Evolutionary conservation across 2,113 vertebrate species (phyloP).

Genomic region (Syngnathoides biaculeatus): DNA sequence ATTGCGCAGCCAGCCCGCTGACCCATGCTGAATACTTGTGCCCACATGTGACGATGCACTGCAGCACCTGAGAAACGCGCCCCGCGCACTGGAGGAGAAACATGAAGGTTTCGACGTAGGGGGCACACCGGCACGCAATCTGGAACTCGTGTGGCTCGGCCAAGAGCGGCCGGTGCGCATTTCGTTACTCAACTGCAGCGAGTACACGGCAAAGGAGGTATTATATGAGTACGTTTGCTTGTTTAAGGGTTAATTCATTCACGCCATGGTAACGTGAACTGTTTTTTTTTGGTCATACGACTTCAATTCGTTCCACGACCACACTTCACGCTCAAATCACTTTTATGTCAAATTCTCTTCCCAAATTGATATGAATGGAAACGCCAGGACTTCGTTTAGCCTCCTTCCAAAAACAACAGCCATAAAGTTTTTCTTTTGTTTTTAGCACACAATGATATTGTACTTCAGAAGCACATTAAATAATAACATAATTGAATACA

Average conservation of each 20-base stretch:
- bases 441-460: too few species aligned
- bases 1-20: slow-evolving; percentile 48
- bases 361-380: too few species aligned
- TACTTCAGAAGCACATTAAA: too few species aligned
- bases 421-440: too few species aligned
- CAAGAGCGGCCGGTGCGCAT: not conserved
- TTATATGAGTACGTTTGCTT: not conserved
- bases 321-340: too few species aligned
- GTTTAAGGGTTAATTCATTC: not conserved
- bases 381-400: too few species aligned
- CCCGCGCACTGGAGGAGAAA: slow-evolving; percentile 10
- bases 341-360: too few species aligned
- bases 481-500: too few species aligned
- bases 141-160: slow-evolving; percentile 17
- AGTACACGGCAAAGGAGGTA: not conserved
- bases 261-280: too few species aligned
- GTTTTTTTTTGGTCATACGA: too few species aligned
- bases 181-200: not conserved
- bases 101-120: slow-evolving; percentile 2
- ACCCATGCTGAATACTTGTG: slow-evolving; percentile 50
- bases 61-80: slow-evolving; percentile 19
- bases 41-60: slow-evolving; percentile 29
- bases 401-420: too few species aligned
- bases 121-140: slow-evolving; percentile 9
- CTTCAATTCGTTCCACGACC: too few species aligned